These are phyloP conservation scores for Psephotus haematonotus DNA, from an alignment of 2,113 vertebrate species.

Conservation along the genomic window DNA sequence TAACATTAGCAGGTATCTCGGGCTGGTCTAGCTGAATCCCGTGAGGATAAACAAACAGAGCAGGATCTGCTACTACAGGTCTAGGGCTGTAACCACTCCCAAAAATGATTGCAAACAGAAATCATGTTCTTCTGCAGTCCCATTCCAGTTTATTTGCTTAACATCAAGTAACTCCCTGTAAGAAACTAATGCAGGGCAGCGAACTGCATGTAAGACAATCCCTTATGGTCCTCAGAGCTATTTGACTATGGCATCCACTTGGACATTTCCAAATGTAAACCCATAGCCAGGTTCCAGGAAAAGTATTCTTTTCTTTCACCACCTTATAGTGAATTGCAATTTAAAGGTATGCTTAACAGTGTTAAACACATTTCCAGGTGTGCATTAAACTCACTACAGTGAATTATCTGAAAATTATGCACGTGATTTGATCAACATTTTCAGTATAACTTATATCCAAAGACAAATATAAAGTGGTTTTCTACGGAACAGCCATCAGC, in stretches of 20 bases:
- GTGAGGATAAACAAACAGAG: neutral
- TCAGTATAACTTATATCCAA: neutral
- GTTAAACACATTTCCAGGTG: neutral
- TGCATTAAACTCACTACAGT: neutral
- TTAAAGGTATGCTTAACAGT: neutral
- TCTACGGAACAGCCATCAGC: neutral
- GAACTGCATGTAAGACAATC: neutral
- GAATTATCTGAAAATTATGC: neutral
- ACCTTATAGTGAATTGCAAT: neutral
- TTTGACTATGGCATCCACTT: neutral
- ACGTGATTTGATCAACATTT: neutral
- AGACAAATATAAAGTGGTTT: neutral
- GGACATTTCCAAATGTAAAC: neutral
- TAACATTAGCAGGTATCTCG: neutral
- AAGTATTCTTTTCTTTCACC: neutral
- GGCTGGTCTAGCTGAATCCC: neutral
- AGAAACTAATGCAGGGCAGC: neutral
- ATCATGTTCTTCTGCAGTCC: neutral
- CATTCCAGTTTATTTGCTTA: neutral
- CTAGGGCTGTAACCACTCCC: neutral
- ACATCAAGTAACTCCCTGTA: neutral
- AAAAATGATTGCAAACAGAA: neutral
- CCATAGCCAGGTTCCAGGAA: neutral
- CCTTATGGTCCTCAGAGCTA: neutral
- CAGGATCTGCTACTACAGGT: constrained; percentile 11